Evolutionary conservation across 1,140 invertebrate species (phyloP).

Genomic region (Ladona fulva): DNA sequence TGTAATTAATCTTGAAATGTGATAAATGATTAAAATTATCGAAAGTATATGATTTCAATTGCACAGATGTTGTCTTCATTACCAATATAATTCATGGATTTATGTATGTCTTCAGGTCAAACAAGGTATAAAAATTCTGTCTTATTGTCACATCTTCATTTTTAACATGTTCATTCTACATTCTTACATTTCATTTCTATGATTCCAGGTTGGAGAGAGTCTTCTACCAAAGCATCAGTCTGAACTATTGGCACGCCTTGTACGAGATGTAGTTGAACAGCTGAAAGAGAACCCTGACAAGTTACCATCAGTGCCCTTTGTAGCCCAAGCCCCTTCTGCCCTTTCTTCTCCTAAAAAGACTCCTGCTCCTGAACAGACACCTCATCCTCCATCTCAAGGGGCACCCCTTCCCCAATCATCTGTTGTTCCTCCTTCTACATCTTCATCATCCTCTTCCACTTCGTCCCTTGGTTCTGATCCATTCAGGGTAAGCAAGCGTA

Average conservation of each 20-base stretch:
- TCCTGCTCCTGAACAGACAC: background rate
- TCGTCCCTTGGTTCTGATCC: background rate
- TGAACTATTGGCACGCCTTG: slow-evolving; percentile 68
- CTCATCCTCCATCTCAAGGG: background rate
- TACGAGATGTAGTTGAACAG: slow-evolving; percentile 76
- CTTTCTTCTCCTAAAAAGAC: background rate
- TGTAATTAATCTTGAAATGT: too few species aligned
- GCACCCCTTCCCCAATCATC: background rate
- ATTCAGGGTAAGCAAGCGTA: background rate
- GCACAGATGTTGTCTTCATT: too few species aligned
- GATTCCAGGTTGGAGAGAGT: slow-evolving; percentile 64
- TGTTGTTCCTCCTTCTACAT: background rate
- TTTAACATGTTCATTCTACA: too few species aligned
- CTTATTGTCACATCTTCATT: too few species aligned
- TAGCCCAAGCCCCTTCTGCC: background rate
- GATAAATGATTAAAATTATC: too few species aligned
- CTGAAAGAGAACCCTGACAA: slow-evolving; percentile 66
- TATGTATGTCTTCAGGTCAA: too few species aligned
- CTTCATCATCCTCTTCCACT: background rate
- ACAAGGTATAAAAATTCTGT: too few species aligned
- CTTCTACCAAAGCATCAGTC: slow-evolving; percentile 71
- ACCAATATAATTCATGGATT: too few species aligned
- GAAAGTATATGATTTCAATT: too few species aligned
- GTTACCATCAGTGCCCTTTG: slow-evolving; percentile 40
- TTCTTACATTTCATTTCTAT: slow-evolving; percentile 1